Percentiles rank a stretch among this genome's conserved stretches.
Conservation (phyloP, 2,888 invertebrate genomes). For the Ophion ellenae region DNA sequence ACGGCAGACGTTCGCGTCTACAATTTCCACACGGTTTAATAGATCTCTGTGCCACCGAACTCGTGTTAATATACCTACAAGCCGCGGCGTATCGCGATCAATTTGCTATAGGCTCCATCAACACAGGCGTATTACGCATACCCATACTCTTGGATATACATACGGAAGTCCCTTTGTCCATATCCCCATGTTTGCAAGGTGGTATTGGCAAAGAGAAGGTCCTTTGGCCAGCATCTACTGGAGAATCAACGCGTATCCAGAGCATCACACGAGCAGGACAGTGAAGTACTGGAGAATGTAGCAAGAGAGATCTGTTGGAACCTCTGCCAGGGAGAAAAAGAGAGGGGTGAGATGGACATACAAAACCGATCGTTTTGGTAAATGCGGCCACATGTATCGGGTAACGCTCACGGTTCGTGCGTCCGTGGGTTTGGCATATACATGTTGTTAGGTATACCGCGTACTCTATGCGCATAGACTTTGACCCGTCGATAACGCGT, state of each 20-base stretch:
- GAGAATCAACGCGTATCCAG: slow-evolving; percentile 67
- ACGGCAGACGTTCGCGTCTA: slow-evolving; percentile 56
- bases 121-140: slow-evolving; percentile 53
- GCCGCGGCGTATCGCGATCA: slow-evolving; percentile 53
- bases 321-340: slow-evolving; percentile 34
- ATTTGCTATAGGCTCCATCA: slow-evolving; percentile 52
- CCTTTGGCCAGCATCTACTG: slow-evolving; percentile 69
- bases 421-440: slow-evolving; percentile 56
- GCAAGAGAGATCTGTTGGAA: slow-evolving; percentile 49
- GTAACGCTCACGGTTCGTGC: slow-evolving; percentile 60
- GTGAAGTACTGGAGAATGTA: slow-evolving; percentile 65
- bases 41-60: slow-evolving; percentile 47
- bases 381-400: slow-evolving; percentile 65
- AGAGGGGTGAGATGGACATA: slow-evolving; percentile 28
- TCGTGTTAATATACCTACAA: slow-evolving; percentile 60
- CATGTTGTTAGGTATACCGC: slow-evolving; percentile 47
- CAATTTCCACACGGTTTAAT: slow-evolving; percentile 63
- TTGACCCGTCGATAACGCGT: slow-evolving; percentile 29
- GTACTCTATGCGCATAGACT: slow-evolving; percentile 3
- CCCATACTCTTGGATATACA: slow-evolving; percentile 37
- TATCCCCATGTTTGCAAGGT: slow-evolving; percentile 29
- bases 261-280: slow-evolving; percentile 55
- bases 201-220: slow-evolving; percentile 61
- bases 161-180: slow-evolving; percentile 38
- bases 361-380: slow-evolving; percentile 61